These are phyloP conservation scores for Drepana falcataria DNA, from an alignment of 2,888 invertebrate species.

Conservation along the genomic window DNA sequence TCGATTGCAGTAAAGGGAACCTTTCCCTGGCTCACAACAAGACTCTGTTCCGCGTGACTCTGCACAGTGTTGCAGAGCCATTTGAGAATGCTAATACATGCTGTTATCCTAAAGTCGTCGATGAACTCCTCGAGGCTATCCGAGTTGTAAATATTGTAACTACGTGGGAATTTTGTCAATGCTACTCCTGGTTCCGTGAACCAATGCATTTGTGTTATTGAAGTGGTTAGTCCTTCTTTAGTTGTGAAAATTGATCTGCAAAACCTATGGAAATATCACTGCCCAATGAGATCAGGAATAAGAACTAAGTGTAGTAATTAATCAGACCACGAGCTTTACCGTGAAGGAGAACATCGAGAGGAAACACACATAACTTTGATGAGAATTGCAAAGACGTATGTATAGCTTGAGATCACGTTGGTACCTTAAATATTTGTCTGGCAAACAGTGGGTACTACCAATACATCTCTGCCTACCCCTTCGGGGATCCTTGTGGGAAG, in stretches of 20 bases:
- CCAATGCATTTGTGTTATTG: constrained; percentile 91
- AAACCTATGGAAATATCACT: constrained; percentile 83
- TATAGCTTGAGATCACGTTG: neutral
- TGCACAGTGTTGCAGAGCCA: constrained; percentile 82
- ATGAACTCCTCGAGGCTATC: constrained; percentile 90
- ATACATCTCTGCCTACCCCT: too few relatives aligned
- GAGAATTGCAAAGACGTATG: neutral
- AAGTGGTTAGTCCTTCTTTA: constrained; percentile 91
- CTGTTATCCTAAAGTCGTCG: constrained; percentile 93
- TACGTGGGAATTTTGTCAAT: constrained; percentile 90
- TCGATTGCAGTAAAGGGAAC: constrained; percentile 87
- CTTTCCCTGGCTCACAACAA: constrained; percentile 80
- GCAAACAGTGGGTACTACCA: too few relatives aligned
- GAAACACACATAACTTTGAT: too few relatives aligned
- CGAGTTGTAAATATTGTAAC: constrained; percentile 89
- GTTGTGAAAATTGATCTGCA: constrained; percentile 93
- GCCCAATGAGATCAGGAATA: neutral
- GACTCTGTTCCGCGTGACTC: constrained; percentile 72
- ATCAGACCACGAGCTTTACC: too few relatives aligned
- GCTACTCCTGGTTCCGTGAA: constrained; percentile 89
- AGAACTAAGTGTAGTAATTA: neutral
- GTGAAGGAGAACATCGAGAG: too few relatives aligned
- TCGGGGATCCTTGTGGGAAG: too few relatives aligned
- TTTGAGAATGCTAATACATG: constrained; percentile 90
- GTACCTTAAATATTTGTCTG: too few relatives aligned